Evolutionary conservation across 2,113 vertebrate genomes (phyloP).

Genomic region (Sapayoa aenigma): DNA sequence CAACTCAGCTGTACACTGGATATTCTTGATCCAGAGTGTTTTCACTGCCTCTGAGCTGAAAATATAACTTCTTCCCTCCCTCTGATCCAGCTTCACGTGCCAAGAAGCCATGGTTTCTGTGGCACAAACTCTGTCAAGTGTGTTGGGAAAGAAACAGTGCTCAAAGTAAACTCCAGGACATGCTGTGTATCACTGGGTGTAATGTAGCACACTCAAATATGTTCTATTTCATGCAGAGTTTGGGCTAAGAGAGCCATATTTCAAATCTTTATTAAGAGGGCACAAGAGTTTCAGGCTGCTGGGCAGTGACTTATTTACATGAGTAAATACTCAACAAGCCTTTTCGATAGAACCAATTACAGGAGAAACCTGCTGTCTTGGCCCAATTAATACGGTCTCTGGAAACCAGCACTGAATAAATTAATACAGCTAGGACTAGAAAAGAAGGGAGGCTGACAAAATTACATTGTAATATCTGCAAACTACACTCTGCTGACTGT

Average conservation of each 20-base stretch:
- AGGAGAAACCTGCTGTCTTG: conserved; percentile 43
- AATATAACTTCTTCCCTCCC: neutral
- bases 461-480: neutral
- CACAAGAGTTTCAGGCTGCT: conserved; percentile 41
- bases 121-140: neutral
- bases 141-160: neutral
- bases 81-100: neutral
- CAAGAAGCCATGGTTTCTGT: conserved; percentile 13
- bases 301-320: conserved; percentile 65
- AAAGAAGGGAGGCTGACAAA: neutral
- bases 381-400: conserved; percentile 62
- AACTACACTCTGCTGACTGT: neutral
- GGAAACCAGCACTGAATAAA: conserved; percentile 53
- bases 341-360: conserved; percentile 62
- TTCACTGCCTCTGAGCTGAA: neutral
- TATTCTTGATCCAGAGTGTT: no score
- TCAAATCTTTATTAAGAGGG: conserved; percentile 26
- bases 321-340: conserved; percentile 59
- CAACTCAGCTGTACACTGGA: no score
- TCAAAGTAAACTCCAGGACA: neutral
- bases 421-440: conserved; percentile 36
- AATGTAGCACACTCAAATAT: neutral
- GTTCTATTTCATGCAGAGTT: neutral
- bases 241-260: neutral
- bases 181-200: neutral